Evolutionary conservation across 2,888 invertebrate genomes (phyloP).

Genomic region (Pristionchus fissidentatus): DNA sequence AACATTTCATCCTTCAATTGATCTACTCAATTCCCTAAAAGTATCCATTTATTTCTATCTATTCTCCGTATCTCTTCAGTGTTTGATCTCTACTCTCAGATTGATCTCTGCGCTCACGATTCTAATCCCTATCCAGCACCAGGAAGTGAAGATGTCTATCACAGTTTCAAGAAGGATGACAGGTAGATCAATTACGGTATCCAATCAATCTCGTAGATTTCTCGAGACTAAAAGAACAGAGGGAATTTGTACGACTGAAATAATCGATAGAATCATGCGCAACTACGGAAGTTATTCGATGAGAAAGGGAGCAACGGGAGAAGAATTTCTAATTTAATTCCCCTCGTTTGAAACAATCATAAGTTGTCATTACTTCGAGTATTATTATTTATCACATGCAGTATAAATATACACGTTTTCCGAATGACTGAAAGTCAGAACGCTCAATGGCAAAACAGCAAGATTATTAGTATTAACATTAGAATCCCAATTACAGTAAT

Average conservation of each 20-base stretch:
- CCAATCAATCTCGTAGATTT: background rate
- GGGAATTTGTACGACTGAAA: conserved; percentile 7
- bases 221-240: conserved; percentile 15
- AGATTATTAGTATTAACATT: conserved; percentile 35
- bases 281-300: background rate
- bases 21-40: background rate
- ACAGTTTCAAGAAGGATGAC: background rate
- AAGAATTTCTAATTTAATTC: background rate
- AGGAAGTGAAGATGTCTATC: conserved; percentile 16
- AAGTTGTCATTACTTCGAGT: background rate
- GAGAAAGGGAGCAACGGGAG: conserved; percentile 9
- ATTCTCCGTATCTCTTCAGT: background rate
- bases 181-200: background rate
- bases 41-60: background rate
- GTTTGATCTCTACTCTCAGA: background rate
- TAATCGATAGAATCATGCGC: background rate
- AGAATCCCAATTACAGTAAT: conserved; percentile 14
- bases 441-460: conserved; percentile 17
- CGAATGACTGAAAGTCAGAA: conserved; percentile 14
- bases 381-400: conserved; percentile 4
- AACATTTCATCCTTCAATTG: conserved; percentile 5
- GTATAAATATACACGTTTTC: conserved; percentile 21
- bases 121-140: conserved; percentile 5
- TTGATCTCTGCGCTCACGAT: conserved; percentile 30
- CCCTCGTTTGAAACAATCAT: background rate